Base-by-base conservation (phyloP, 2,888 invertebrate genomes). In the Drosophila neoperkinsi region DNA sequence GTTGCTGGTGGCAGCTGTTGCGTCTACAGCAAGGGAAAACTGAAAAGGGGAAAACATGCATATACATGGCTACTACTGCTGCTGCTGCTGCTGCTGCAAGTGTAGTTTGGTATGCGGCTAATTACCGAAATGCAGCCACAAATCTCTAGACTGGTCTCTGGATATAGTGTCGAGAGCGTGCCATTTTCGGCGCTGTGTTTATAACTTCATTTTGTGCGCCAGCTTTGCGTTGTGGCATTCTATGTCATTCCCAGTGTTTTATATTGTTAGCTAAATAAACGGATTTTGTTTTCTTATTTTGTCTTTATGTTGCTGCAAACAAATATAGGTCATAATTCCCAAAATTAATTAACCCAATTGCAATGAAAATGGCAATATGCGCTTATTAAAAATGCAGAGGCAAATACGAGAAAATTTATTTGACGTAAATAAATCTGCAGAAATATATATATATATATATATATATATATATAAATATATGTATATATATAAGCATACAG, bases 61-160 rank as follows among this genome's bases (percentile, higher is more conserved):
- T 25, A 28, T 11, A 46, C 28, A 43, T 68, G 59, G 50, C 43
- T 50, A 70, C 43, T 50, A 70, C 49, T 55, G 46, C 38, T 28
- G 16, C 58, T 51, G 38, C 51, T 25, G 67, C 46, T 64, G 30
- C 51, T 31, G 58, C 50, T 51, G 62, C 34, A 38, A 61, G 43
- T 43, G 52, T 50, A 49, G 18, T 49, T 36, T 74, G 66, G 58
- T 50, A 60, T 79, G 68, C 49, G 61, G 74, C 70, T 86, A 83
- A 84, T 88, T 88, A 82, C 73, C 46, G 28, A 62, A 61, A 69
- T 63, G 59, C 64, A 81, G 61, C 64, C 68, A 59, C 72, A 58
- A 49, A 55, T 46, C 58, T 71, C n/a, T 31, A 25, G 18, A 46
- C 57, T 53, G 36, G 38, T 46, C 38, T 33, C 43, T 52, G 55